Evolutionary conservation across 2,888 invertebrate genomes (phyloP).

Genomic region (Tanaodytes sp.): DNA sequence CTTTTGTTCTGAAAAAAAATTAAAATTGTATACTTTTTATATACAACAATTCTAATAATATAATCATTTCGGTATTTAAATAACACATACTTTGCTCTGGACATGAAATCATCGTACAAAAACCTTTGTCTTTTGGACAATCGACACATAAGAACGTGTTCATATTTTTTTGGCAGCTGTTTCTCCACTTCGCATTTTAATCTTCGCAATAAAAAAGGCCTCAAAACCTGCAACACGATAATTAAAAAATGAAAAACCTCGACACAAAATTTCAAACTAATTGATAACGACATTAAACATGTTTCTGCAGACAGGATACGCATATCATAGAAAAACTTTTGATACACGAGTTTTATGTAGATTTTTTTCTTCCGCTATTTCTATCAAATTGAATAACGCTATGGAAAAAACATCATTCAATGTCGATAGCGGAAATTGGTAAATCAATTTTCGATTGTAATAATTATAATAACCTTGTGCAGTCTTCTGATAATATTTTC

Average conservation of each 20-base stretch:
- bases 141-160: constrained; percentile 94
- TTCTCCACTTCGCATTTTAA: constrained; percentile 97
- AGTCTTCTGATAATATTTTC: constrained; percentile 89
- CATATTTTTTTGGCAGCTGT: constrained; percentile 97
- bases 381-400: constrained; percentile 37
- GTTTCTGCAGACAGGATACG: constrained; percentile 71
- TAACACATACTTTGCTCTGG: constrained; percentile 86
- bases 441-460: not conserved
- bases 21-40: too few species aligned
- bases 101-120: constrained; percentile 99
- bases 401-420: constrained; percentile 51
- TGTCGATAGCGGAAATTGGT: constrained; percentile 64
- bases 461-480: constrained; percentile 81
- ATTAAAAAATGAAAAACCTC: too few species aligned
- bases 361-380: constrained; percentile 66
- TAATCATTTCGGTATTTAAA: too few species aligned
- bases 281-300: too few species aligned
- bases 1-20: too few species aligned
- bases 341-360: constrained; percentile 70
- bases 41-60: too few species aligned
- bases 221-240: constrained; percentile 83
- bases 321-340: constrained; percentile 62
- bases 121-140: constrained; percentile 96
- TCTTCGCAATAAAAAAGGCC: constrained; percentile 93
- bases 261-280: too few species aligned